Evolutionary conservation across 1,140 invertebrate genomes (phyloP), one percentile per base, ranked within the genome.

Genomic region (Drosophila santomea): DNA sequence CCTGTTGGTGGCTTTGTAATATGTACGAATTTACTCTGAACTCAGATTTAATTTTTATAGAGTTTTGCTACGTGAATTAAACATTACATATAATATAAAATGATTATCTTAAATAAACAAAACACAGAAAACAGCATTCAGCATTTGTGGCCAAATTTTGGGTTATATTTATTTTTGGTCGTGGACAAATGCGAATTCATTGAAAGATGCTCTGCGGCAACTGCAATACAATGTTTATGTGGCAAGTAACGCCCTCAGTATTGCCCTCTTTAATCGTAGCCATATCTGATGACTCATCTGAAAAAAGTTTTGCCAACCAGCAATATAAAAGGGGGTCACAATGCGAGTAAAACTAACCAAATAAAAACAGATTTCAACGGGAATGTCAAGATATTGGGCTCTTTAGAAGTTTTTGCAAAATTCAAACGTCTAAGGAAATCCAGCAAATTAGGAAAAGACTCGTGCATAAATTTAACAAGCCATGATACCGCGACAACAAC

Each of bases 381-480:
- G 76, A 73, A 59, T 47, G 32, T 44, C 23, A 74, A 59, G 39
- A 58, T 48, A 48, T 51, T 59, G 43, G 11, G 15, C 23, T 32
- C 17, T 47, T 60, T 47, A 39, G 36, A 52, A n/a, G 43, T 50
- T 38, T 60, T 28, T 51, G 28, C 28, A 4, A 32, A 36, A 39
- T 17, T 3, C 41, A 71, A 69, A 52, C 50, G 39, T 14, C 43
- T 45, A 38, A 48, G 28, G 12, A 59, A 74, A 63, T 64, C 39
- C 25, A 17, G 12, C 12, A 15, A 56, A 55, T 63, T 50, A 57
- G 50, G 20, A 57, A 55, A 69, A 38, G 59, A 41, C 36, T 57
- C 75, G n/a, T 60, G 75, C 67, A 88, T 79, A 83, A 50, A 79
- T 88, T 83, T 71, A 52, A 51, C 69, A 86, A 80, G 45, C 83